Conservation (phyloP, 2,113 vertebrate species). For the Elephas maximus region DNA sequence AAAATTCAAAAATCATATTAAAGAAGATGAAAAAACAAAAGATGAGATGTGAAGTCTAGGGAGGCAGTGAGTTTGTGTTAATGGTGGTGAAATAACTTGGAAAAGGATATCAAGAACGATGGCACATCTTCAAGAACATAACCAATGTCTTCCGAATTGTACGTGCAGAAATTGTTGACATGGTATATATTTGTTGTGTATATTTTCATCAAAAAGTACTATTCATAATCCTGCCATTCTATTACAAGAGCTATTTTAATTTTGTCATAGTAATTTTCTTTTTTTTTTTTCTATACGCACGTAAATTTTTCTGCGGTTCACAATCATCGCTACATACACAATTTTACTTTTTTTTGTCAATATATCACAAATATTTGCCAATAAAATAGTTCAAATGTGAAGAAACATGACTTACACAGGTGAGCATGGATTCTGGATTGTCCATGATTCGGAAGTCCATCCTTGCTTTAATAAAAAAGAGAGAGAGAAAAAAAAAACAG, state of each 20-base stretch:
- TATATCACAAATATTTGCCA: neutral
- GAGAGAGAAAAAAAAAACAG: neutral
- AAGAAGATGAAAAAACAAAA: slow-evolving; percentile 11
- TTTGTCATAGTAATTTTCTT: neutral
- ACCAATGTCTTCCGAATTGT: neutral
- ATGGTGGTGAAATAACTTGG: neutral
- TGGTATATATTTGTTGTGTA: neutral
- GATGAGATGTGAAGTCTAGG: neutral
- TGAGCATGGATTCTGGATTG: slow-evolving; percentile 75
- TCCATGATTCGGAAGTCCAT: slow-evolving; percentile 79
- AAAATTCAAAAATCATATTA: slow-evolving; percentile 28
- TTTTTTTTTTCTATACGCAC: neutral
- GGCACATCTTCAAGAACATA: neutral
- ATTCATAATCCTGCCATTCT: neutral
- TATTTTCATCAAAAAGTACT: neutral
- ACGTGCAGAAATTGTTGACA: neutral
- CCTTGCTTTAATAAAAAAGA: slow-evolving; percentile 78
- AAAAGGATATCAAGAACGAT: neutral
- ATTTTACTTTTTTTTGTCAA: neutral
- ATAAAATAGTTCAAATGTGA: slow-evolving; percentile 17
- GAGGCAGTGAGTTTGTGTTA: no score
- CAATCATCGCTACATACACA: neutral
- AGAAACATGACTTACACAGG: slow-evolving; percentile 87
- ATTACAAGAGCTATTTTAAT: slow-evolving; percentile 39
- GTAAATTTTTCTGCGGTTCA: neutral